Evolutionary conservation across 2,113 vertebrate species (phyloP).

Genomic region (Menura novaehollandiae): DNA sequence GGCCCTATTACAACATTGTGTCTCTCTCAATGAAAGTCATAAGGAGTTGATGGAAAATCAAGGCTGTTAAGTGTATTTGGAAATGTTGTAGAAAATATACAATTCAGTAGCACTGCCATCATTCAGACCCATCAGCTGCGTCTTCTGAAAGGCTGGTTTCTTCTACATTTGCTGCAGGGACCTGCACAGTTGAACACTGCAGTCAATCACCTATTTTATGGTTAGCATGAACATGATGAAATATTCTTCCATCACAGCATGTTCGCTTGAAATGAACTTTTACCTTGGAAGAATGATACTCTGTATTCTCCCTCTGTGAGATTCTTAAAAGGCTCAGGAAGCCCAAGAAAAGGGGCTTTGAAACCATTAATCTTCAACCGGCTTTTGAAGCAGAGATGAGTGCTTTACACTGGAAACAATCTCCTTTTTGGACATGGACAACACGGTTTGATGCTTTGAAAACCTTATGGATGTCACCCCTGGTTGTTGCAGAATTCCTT

Average conservation of each 20-base stretch:
- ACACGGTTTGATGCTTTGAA: background rate
- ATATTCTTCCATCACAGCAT: background rate
- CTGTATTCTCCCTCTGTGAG: background rate
- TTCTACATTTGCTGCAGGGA: background rate
- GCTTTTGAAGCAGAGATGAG: background rate
- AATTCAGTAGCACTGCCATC: background rate
- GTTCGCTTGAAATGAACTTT: background rate
- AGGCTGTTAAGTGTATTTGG: background rate
- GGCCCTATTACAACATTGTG: background rate
- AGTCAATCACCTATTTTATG: background rate
- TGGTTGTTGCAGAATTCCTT: background rate
- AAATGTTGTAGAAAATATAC: background rate
- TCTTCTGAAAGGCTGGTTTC: background rate
- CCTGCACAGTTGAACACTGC: background rate
- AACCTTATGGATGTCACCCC: background rate
- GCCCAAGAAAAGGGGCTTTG: background rate
- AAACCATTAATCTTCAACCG: background rate
- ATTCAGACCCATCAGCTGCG: background rate
- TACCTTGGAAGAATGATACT: background rate
- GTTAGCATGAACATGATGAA: background rate
- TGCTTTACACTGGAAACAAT: background rate
- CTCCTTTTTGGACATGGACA: background rate
- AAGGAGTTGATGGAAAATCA: background rate
- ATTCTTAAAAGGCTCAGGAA: background rate
- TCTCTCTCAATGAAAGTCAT: background rate